phyloP scores from a whole-genome alignment of 2,888 invertebrate species.

The Deilephila porcellus region DNA sequence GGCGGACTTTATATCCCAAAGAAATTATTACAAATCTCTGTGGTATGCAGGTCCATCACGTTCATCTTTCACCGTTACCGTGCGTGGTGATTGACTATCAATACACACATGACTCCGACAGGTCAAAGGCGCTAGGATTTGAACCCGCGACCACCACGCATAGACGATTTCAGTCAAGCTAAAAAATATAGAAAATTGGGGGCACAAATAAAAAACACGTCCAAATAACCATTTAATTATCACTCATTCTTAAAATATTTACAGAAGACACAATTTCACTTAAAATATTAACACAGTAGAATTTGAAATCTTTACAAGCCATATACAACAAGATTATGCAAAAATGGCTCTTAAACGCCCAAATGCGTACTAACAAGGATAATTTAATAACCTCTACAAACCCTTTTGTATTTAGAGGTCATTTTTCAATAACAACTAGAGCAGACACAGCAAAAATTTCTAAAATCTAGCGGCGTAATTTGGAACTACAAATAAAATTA shows the following conservation, averaged over 20 bases:
- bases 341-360: too few species aligned
- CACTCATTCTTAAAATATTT: not conserved
- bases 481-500: too few species aligned
- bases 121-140: not conserved
- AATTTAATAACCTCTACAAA: too few species aligned
- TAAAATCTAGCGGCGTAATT: too few species aligned
- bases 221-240: not conserved
- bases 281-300: not conserved
- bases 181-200: too few species aligned
- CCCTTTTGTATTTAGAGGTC: too few species aligned
- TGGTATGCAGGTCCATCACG: not conserved
- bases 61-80: not conserved
- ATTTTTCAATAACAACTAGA: too few species aligned
- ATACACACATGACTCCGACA: not conserved
- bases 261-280: not conserved
- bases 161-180: too few species aligned
- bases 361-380: too few species aligned
- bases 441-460: too few species aligned
- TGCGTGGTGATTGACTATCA: not conserved
- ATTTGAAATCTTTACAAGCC: not conserved
- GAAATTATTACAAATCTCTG: not conserved
- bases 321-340: not conserved
- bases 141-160: not conserved
- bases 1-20: not conserved
- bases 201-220: not conserved